Evolutionary conservation across 2,113 vertebrate species (phyloP).

Genomic region (Corythornis vintsioides): DNA sequence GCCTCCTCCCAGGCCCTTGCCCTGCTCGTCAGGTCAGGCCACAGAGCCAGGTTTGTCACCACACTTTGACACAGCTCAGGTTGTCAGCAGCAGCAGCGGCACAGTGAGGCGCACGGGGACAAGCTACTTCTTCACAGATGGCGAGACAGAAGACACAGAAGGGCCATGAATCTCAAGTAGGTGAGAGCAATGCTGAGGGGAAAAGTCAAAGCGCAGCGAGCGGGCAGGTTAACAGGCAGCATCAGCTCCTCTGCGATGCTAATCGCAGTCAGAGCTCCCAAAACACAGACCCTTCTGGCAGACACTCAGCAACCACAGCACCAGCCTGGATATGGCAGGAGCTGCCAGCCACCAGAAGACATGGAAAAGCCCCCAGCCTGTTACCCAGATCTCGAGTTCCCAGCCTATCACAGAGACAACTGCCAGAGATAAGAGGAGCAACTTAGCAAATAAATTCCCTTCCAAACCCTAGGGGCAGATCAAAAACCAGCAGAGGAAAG

Average conservation of each 20-base stretch:
- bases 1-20: neutral
- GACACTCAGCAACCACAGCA: neutral
- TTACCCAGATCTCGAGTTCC: neutral
- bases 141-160: neutral
- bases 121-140: accelerated
- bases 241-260: neutral
- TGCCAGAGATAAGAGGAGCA: neutral
- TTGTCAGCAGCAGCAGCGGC: neutral
- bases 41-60: neutral
- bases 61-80: neutral
- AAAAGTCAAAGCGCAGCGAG: accelerated
- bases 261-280: neutral
- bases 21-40: neutral
- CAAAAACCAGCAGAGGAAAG: conserved; percentile 41
- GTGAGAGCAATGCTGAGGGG: neutral
- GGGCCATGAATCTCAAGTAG: neutral
- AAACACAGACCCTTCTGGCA: neutral
- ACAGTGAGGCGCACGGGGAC: neutral
- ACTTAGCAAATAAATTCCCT: neutral
- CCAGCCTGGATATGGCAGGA: neutral
- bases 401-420: neutral
- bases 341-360: neutral
- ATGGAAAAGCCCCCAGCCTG: neutral
- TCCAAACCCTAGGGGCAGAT: neutral
- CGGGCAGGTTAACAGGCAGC: neutral